Percentiles rank a stretch among this genome's conserved stretches.
phyloP scores from a whole-genome alignment of 2,113 vertebrate species.

The Scolopax mira region DNA sequence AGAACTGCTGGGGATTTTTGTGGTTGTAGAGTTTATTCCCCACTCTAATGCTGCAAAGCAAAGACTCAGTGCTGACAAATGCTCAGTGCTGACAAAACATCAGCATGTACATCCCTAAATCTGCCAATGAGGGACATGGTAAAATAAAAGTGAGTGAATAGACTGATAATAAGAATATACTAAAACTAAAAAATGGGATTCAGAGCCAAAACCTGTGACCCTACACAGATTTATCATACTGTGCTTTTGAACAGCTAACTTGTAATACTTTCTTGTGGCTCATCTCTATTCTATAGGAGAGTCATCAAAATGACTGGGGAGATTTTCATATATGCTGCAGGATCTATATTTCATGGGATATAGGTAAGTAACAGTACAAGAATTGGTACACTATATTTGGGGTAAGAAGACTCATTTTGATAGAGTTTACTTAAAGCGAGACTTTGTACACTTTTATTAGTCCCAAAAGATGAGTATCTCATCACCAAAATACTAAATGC shows the following conservation, averaged over 20 bases:
- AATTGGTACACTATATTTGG: neutral
- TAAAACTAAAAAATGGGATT: neutral
- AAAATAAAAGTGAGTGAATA: neutral
- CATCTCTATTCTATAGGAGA: neutral
- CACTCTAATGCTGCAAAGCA: neutral
- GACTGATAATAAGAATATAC: neutral
- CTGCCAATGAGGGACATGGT: neutral
- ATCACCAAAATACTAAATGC: neutral
- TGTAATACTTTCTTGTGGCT: neutral
- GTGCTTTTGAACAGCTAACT: neutral
- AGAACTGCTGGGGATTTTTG: neutral
- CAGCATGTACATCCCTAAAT: neutral
- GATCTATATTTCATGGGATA: neutral
- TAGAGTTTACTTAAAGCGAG: neutral
- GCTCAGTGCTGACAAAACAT: neutral
- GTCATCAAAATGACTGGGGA: neutral
- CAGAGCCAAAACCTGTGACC: neutral
- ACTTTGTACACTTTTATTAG: neutral
- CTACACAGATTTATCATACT: neutral
- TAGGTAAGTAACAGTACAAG: neutral
- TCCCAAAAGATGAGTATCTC: fast-evolving
- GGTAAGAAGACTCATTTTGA: neutral
- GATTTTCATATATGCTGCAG: neutral
- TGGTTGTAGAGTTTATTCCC: neutral
- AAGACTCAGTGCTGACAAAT: no score